A percentile compares a stretch with the other conserved stretches of the same genome.
Conservation (phyloP, 1,140 invertebrate genomes). For the Drosophila ambigua region DNA sequence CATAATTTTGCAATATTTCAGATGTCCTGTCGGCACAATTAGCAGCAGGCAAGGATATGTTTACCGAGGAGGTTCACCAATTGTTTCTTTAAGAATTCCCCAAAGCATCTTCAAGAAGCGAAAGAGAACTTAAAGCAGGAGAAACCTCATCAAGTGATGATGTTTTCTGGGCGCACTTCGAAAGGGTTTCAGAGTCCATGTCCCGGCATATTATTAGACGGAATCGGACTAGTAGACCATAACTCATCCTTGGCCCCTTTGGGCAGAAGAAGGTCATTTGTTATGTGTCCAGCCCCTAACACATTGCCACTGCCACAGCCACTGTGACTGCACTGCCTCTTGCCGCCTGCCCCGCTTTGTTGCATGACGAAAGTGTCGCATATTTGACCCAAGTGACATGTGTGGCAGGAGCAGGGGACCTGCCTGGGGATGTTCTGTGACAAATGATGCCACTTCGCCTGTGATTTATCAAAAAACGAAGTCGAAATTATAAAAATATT, state of each 20-base stretch:
- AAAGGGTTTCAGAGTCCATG: constrained; percentile 66
- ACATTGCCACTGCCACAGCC: constrained; percentile 6
- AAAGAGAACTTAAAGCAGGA: constrained; percentile 6
- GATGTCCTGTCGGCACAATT: constrained; percentile 69
- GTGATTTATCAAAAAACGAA: constrained; percentile 77
- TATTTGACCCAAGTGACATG: constrained; percentile 62
- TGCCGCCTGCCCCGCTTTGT: constrained; percentile 15
- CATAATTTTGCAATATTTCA: constrained; percentile 75
- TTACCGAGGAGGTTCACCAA: constrained; percentile 22
- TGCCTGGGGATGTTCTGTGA: constrained; percentile 51
- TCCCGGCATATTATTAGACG: constrained; percentile 60
- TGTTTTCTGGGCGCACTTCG: not conserved
- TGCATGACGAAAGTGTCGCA: constrained; percentile 75
- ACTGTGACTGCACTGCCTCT: too few relatives aligned
- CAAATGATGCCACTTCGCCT: constrained; percentile 65
- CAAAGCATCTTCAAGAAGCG: not conserved
- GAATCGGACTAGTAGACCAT: constrained; percentile 31
- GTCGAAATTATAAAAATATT: constrained; percentile 67
- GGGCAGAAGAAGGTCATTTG: constrained; percentile 64
- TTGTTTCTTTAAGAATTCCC: constrained; percentile 35
- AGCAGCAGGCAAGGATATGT: constrained; percentile 41
- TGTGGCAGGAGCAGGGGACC: constrained; percentile 27
- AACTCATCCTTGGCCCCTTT: constrained; percentile 57
- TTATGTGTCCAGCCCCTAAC: constrained; percentile 44
- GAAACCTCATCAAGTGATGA: constrained; percentile 29